phyloP scores from a whole-genome alignment of 2,888 invertebrate species.

The Cataglyphis rosenhaueri region DNA sequence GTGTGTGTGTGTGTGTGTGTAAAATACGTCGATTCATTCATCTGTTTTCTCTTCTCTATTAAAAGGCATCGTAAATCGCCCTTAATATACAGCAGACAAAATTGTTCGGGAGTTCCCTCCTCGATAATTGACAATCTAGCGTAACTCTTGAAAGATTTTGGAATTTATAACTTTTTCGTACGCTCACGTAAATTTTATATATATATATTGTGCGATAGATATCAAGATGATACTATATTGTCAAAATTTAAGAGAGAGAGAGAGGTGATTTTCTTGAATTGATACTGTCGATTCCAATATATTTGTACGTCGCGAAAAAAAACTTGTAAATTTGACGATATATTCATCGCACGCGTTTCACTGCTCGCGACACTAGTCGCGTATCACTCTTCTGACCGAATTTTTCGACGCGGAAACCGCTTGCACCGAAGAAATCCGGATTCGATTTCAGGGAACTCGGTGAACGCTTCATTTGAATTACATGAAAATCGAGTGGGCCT shows the following conservation, averaged over 20 bases:
- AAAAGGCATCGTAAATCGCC: conserved; percentile 48
- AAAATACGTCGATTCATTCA: conserved; percentile 74
- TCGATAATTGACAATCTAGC: conserved; percentile 12
- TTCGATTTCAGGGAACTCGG: conserved; percentile 50
- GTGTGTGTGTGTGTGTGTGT: conserved; percentile 32
- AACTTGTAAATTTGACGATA: not conserved
- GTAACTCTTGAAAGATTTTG: not conserved
- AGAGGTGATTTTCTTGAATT: not conserved
- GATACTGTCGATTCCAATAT: not conserved
- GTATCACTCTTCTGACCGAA: conserved; percentile 8
- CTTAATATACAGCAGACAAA: conserved; percentile 40
- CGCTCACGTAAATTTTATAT: not conserved
- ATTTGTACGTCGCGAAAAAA: no score
- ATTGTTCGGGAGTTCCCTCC: conserved; percentile 21
- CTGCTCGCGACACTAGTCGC: not conserved
- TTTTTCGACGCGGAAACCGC: conserved; percentile 18
- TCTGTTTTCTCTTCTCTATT: conserved; percentile 53
- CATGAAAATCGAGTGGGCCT: conserved; percentile 71
- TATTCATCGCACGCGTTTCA: not conserved
- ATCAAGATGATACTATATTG: not conserved
- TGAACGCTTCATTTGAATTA: conserved; percentile 71
- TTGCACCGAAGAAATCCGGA: conserved; percentile 13
- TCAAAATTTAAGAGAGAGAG: not conserved
- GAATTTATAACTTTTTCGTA: not conserved
- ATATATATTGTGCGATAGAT: not conserved